Percentiles rank a stretch among this genome's conserved stretches.
These are phyloP conservation scores for Argya squamiceps DNA, from an alignment of 2,797 vertebrate genomes.

Conservation along the genomic window DNA sequence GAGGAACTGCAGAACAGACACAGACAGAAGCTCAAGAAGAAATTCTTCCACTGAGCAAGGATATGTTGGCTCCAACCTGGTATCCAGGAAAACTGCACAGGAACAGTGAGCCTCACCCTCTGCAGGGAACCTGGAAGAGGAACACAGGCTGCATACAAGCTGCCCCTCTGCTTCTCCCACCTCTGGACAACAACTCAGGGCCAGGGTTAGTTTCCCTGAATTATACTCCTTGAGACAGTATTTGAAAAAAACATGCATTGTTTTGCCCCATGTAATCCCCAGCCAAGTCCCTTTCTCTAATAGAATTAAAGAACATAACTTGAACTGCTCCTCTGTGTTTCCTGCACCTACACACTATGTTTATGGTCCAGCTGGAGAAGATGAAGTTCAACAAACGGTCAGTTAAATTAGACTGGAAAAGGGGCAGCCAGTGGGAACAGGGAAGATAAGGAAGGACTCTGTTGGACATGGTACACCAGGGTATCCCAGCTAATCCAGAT, in stretches of 20 bases:
- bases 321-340: background rate
- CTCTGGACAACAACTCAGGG: background rate
- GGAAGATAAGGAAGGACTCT: background rate
- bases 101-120: background rate
- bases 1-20: background rate
- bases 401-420: background rate
- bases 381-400: background rate
- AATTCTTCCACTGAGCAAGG: background rate
- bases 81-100: background rate
- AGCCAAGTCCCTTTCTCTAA: background rate
- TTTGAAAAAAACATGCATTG: background rate
- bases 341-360: background rate
- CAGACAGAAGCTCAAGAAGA: background rate
- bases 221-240: background rate
- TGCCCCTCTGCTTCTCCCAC: background rate
- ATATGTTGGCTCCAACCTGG: accelerated
- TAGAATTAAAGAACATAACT: background rate
- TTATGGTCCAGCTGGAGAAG: background rate
- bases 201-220: background rate
- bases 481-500: background rate
- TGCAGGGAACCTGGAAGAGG: background rate
- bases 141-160: background rate
- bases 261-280: background rate
- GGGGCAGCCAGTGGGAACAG: background rate
- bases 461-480: background rate